These are phyloP conservation scores for Drosophila yooni DNA, from an alignment of 2,888 invertebrate species.

Conservation along the genomic window DNA sequence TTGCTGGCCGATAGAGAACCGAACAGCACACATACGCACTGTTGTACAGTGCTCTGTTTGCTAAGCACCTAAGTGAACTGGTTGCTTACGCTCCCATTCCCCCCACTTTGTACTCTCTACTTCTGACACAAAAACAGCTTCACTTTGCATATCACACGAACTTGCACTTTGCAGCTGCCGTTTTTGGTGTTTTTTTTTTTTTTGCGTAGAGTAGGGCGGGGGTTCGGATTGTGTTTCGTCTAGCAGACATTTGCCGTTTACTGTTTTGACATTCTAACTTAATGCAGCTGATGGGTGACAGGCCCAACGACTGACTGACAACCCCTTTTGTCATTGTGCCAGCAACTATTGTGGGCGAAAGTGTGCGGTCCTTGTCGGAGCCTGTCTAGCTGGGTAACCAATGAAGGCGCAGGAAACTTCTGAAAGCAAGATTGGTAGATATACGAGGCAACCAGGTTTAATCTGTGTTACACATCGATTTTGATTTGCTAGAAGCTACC, in stretches of 20 bases:
- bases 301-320: slow-evolving; percentile 47
- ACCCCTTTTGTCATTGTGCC: slow-evolving; percentile 59
- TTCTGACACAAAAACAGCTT: slow-evolving; percentile 26
- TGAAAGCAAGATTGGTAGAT: background rate
- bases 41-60: slow-evolving; percentile 53
- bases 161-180: slow-evolving; percentile 71
- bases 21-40: slow-evolving; percentile 51
- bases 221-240: slow-evolving; percentile 37
- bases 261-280: slow-evolving; percentile 73
- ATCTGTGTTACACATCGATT: slow-evolving; percentile 11
- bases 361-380: slow-evolving; percentile 43
- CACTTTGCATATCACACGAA: slow-evolving; percentile 78
- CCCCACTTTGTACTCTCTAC: slow-evolving; percentile 1
- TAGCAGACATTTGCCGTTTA: slow-evolving; percentile 75
- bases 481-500: background rate
- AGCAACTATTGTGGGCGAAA: slow-evolving; percentile 35
- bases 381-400: slow-evolving; percentile 33
- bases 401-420: slow-evolving; percentile 6
- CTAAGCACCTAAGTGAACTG: slow-evolving; percentile 34
- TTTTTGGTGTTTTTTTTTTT: slow-evolving; percentile 18
- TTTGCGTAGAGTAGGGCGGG: background rate
- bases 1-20: slow-evolving; percentile 7
- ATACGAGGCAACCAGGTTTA: background rate
- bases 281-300: slow-evolving; percentile 43
- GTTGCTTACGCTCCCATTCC: background rate